Base-by-base conservation (phyloP, 1,140 invertebrate species). In the Andrena cerasifolii region DNA sequence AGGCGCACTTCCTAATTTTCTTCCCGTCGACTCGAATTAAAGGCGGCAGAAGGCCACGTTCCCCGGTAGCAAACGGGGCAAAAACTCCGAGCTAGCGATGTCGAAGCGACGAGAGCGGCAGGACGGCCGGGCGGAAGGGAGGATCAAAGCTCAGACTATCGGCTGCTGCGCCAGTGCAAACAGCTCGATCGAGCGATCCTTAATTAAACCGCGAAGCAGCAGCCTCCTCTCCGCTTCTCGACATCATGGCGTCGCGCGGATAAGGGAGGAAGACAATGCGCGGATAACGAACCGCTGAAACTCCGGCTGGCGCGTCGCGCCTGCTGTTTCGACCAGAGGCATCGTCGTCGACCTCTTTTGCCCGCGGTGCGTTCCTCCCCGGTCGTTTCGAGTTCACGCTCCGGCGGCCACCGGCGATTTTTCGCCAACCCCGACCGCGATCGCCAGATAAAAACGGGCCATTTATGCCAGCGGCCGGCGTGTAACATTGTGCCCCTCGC, bases 161-260 rank as follows among this genome's bases (percentile, higher is more conserved):
- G 59, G 53, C 24, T 54, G 54, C 63, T 54, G 54, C 63, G 54
- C 33, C 47, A 47, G 67, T 66, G 79, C 67, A 74, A 83, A 79
- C 78, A 65, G 72, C 54, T 36, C 33, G 73, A 59, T 40, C 66
- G 43, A 71, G 67, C 78, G 82, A 84, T 84, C 68, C 78, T 85
- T 85, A 85, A 85, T 85, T 85, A 85, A 85, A 53, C 63, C 67
- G 51, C 67, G 56, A n/a, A n/a, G 36, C 21, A 80, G 61, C 73
- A 71, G 72, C 53, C 54, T 70, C 61, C 65, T 82, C 63, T 82
- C 76, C 68, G 53, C 26, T 1, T 58, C n/a, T 31, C 21, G 24
- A 16, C 7, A 81, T 75, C 14, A 61, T 84, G 75, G 84, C 83
- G 76, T 78, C 80, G 36, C 10, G 70, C 54, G 47, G 78, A 72